Base-by-base conservation (phyloP, 2,797 vertebrate species). In the Gymnopithys bicolor region DNA sequence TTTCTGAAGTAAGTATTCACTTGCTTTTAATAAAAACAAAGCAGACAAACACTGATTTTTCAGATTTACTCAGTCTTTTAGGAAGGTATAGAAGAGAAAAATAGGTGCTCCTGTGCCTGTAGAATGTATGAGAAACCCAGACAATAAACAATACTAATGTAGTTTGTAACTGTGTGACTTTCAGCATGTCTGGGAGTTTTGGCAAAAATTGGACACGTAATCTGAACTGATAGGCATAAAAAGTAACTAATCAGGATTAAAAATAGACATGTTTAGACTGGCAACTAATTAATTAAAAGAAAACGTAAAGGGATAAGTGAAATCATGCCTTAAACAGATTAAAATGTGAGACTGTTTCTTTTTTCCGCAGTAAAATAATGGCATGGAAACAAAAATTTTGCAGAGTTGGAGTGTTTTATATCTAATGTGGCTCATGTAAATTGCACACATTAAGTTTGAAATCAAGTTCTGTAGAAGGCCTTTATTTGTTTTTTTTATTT, bases 141-240 rank as follows among this genome's bases (percentile, higher is more conserved):
- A 97, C 94, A 92, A 59, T 93, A 92, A 94, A 96, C 90, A 96
- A 90, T 93, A 76, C 92, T 94, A 71, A 73, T 93, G 59, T 45
- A 52, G 27, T 75, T 91, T 76, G 78, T 93, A 94, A 73, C 89
- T 56, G 23, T 91, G 86, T 80, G 84, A 90, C 83, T 94, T 95
- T 58, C 75, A 94, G 68, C 77, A 79, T 67, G 96, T 97, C 96
- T 97, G 90, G 94, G 56, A 89, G 53, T 86, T 94, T 93, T 96
- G 96, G 94, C 96, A 93, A 92, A 96, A 94, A 89, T 45, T 52
- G 28, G 64, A 45, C 18, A 5, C 81, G 64, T 94, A 96, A 96
- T 97, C 95, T 95, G 75, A 85, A 92, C 51, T 78, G 95, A 96
- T 97, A 95, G 4, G 63, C 78, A 87, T 92, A 94, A 96, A 90